Percentiles rank a stretch among this genome's conserved stretches.
Evolutionary conservation across 1,140 invertebrate genomes (phyloP).

Genomic region (Holotrichia oblita): DNA sequence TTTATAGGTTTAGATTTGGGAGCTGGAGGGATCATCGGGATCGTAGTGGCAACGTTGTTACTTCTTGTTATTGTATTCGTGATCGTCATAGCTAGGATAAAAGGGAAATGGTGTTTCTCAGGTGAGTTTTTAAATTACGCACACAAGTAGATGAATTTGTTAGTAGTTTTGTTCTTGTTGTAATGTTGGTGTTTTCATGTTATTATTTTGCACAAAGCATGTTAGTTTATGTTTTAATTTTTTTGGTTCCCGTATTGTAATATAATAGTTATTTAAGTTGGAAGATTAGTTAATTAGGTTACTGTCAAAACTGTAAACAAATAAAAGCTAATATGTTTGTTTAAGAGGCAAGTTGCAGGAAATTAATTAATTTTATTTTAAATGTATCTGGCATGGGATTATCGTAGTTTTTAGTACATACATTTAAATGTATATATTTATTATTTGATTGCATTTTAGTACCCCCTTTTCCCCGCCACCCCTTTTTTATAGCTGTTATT

Average conservation of each 20-base stretch:
- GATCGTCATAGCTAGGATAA: conserved; percentile 78
- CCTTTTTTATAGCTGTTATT: not conserved
- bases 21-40: conserved; percentile 78
- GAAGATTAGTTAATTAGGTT: not conserved
- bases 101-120: conserved; percentile 84
- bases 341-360: conserved; percentile 43
- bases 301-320: conserved; percentile 33
- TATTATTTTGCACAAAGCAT: not conserved
- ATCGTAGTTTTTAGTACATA: not conserved
- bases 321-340: conserved; percentile 47
- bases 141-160: not conserved
- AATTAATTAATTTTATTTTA: not conserved
- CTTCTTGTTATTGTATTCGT: conserved; percentile 73
- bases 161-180: conserved; percentile 1
- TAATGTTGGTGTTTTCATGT: conserved; percentile 18
- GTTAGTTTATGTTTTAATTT: not conserved
- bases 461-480: no score
- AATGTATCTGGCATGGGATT: conserved; percentile 20
- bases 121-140: conserved; percentile 68
- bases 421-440: no score
- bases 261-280: not conserved
- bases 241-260: not conserved
- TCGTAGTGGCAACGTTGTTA: conserved; percentile 74
- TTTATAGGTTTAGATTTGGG: conserved; percentile 71
- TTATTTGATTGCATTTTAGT: no score